Percentiles rank a stretch among this genome's conserved stretches.
These are phyloP conservation scores for Paracentrotus lividus DNA, from an alignment of 53 echinoderm and acorn worm species.

Conservation along the genomic window DNA sequence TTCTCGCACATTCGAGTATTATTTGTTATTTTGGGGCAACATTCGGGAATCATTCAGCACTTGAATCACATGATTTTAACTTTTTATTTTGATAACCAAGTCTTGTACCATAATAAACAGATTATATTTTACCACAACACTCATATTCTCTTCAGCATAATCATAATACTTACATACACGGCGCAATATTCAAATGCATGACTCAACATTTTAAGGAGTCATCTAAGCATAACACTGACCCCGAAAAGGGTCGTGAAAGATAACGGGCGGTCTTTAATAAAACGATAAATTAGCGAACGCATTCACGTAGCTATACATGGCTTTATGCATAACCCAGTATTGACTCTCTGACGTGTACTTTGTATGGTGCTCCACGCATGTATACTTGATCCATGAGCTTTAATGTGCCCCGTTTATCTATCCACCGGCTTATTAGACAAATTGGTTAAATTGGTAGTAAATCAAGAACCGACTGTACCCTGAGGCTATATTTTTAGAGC, in stretches of 20 bases:
- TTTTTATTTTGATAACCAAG: too few relatives aligned
- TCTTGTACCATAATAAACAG: too few relatives aligned
- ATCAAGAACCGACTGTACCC: slow-evolving; percentile 30
- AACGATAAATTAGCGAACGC: not conserved
- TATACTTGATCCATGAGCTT: not conserved
- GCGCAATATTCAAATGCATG: too few relatives aligned
- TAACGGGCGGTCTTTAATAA: slow-evolving; percentile 6
- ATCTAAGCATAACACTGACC: not conserved
- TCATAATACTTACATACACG: too few relatives aligned
- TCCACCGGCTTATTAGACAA: slow-evolving; percentile 60
- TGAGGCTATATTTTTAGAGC: not conserved
- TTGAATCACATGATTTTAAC: too few relatives aligned
- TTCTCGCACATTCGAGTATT: too few relatives aligned
- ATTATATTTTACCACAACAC: too few relatives aligned
- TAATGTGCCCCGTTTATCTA: slow-evolving; percentile 49
- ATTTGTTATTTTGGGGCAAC: too few relatives aligned
- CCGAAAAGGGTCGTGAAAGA: not conserved
- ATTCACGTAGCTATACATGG: not conserved
- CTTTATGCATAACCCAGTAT: not conserved
- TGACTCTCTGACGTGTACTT: slow-evolving; percentile 29
- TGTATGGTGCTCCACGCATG: slow-evolving; percentile 5
- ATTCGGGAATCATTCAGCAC: too few relatives aligned
- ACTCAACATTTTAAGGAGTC: too few relatives aligned
- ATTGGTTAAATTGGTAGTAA: slow-evolving; percentile 57
- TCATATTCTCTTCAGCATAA: too few relatives aligned